Evolutionary conservation across 1,140 invertebrate species (phyloP), one percentile per base, ranked within the genome.

Genomic region (Diabrotica undecimpunctata): DNA sequence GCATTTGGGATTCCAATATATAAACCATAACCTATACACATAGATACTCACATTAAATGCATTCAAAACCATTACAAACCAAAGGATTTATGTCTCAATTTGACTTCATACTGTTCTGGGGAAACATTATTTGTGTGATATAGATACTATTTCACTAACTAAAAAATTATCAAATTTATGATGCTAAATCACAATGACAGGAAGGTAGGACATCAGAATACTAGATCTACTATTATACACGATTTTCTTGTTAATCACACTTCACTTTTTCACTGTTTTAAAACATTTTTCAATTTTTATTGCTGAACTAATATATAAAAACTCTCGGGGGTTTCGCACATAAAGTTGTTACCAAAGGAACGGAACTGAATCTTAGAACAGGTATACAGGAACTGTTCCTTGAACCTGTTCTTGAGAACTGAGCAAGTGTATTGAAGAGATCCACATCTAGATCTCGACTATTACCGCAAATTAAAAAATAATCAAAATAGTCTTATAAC

Each of bases 1-100:
- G 35, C 13, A 12, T 56, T 38, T 14, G 13, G 54, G 11, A 35
- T 14, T 46, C n/a, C n/a, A 59, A 25, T 52, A 52, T 53, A 67
- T 35, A 64, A 14, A 50, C 25, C 58, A 56, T 51, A 69, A 68
- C 72, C 74, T 73, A 74, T 74, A 74, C 73, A 73, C 74, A 69
- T 61, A 70, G 54, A 25, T 64, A 74, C 74, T 76, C 71, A 76
- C 74, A 69, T 74, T 70, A 71, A 69, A 72, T 70, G 65, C 74
- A 76, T 76, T 70, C 74, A 76, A 72, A 68, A 73, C 52, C 74
- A 74, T 73, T 70, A 71, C 64, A 65, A 61, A 13, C 25, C 8
- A n/a, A 46, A 10, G 4, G 41, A 46, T 46, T 62, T 38, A 6
- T 7, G 35, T 38, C 54, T 62, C 12, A 13, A 54, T 54, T 12